phyloP scores from a whole-genome alignment of 2,888 invertebrate species.

The Drosophila cognata region DNA sequence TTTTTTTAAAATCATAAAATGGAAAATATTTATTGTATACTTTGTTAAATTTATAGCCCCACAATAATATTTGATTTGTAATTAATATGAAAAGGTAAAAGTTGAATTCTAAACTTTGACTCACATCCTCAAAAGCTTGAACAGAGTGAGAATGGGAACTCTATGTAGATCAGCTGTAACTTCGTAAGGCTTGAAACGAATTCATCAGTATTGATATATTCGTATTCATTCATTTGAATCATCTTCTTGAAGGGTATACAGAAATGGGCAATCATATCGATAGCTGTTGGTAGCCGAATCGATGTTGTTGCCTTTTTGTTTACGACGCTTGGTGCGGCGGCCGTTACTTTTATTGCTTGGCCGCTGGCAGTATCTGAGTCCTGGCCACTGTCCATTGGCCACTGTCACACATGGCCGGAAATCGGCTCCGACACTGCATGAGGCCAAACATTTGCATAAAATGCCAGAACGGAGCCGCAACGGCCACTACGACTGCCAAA shows the following conservation, averaged over 20 bases:
- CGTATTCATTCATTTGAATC: not conserved
- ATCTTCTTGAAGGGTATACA: constrained; percentile 18
- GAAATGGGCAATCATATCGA: not conserved
- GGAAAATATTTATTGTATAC: not conserved
- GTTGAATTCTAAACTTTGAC: not conserved
- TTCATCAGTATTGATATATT: not conserved
- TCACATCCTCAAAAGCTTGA: not conserved
- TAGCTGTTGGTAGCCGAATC: constrained; percentile 5
- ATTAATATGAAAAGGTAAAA: not conserved
- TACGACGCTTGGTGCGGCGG: constrained; percentile 45
- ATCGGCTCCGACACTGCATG: constrained; percentile 75
- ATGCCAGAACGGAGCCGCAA: constrained; percentile 54
- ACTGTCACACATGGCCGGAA: constrained; percentile 79
- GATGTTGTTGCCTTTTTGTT: constrained; percentile 44
- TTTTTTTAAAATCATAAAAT: not conserved
- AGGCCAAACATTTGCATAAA: constrained; percentile 79
- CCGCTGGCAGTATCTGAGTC: constrained; percentile 34
- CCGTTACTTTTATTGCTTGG: constrained; percentile 69
- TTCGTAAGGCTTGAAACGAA: not conserved
- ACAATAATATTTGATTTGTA: not conserved
- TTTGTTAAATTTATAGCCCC: not conserved
- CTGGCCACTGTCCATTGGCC: constrained; percentile 54
- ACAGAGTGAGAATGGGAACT: not conserved
- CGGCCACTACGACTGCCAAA: constrained; percentile 30
- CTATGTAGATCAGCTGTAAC: not conserved